Percentiles rank a stretch among this genome's conserved stretches.
Evolutionary conservation across 2,888 invertebrate genomes (phyloP).

Genomic region (Lasioglossum morio): DNA sequence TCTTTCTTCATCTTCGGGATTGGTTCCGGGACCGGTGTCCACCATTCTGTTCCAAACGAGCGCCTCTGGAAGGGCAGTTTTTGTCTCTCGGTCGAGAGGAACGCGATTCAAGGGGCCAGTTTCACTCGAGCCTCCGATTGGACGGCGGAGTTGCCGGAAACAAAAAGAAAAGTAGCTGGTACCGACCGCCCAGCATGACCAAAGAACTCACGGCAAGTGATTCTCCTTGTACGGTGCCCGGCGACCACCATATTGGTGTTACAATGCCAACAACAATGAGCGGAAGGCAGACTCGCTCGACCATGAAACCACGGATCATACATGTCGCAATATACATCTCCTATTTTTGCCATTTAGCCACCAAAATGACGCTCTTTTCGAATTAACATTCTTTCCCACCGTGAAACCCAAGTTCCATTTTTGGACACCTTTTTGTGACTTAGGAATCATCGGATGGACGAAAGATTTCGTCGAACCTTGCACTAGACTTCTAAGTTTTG

Average conservation of each 20-base stretch:
- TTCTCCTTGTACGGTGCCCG: constrained; percentile 54
- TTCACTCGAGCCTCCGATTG: constrained; percentile 62
- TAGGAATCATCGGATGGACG: not conserved
- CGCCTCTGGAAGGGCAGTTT: constrained; percentile 64
- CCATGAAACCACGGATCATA: constrained; percentile 17
- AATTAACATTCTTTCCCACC: not conserved
- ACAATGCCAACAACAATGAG: not conserved
- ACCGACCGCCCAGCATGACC: constrained; percentile 69
- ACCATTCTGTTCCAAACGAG: constrained; percentile 68
- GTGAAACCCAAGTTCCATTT: not conserved
- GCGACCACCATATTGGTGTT: constrained; percentile 50
- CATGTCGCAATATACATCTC: not conserved
- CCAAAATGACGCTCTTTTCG: not conserved
- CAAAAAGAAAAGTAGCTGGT: constrained; percentile 48
- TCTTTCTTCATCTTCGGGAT: not conserved
- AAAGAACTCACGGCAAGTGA: constrained; percentile 49
- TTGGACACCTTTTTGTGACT: not conserved
- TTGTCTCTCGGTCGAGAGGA: constrained; percentile 56
- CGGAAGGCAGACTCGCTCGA: constrained; percentile 18
- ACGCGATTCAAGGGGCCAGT: constrained; percentile 59
- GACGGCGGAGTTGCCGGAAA: constrained; percentile 40
- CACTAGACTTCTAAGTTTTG: not conserved
- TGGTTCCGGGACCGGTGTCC: constrained; percentile 30
- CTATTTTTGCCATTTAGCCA: not conserved
- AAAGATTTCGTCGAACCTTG: not conserved